Evolutionary conservation across 2,113 vertebrate genomes (phyloP).

Genomic region (Poeciliopsis turrubarensis): DNA sequence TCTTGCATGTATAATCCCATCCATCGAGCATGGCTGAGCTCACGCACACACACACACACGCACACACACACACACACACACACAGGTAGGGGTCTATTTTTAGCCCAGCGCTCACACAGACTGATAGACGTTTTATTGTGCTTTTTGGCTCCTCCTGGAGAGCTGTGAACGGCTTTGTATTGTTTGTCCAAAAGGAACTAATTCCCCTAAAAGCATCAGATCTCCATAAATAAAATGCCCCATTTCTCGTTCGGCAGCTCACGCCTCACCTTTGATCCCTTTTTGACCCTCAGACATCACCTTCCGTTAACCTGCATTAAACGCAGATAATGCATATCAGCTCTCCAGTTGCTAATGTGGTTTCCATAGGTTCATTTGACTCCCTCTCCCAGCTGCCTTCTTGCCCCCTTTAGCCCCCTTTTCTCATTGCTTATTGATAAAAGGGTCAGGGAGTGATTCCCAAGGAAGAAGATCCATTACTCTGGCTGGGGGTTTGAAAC

Average conservation of each 20-base stretch:
- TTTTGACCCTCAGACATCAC: slow-evolving; percentile 20
- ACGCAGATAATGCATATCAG: slow-evolving; percentile 28
- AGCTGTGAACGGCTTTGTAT: slow-evolving; percentile 1
- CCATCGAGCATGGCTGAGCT: slow-evolving; percentile 46
- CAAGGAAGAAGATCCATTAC: slow-evolving; percentile 54
- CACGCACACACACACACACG: slow-evolving; percentile 33
- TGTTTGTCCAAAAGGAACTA: slow-evolving; percentile 22
- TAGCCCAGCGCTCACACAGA: slow-evolving; percentile 33
- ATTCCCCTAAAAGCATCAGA: slow-evolving; percentile 51
- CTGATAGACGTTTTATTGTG: slow-evolving; percentile 29
- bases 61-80: slow-evolving; percentile 42
- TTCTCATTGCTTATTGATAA: slow-evolving; percentile 66
- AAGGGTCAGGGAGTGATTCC: slow-evolving; percentile 44
- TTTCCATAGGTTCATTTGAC: slow-evolving; percentile 59
- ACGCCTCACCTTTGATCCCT: background rate
- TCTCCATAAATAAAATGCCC: slow-evolving; percentile 25
- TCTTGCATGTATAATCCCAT: slow-evolving; percentile 56
- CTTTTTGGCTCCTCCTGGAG: slow-evolving; percentile 9
- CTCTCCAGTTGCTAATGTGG: slow-evolving; percentile 59
- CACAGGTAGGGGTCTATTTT: slow-evolving; percentile 56
- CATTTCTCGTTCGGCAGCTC: slow-evolving; percentile 11
- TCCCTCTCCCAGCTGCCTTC: slow-evolving; percentile 14
- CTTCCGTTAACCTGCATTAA: slow-evolving; percentile 30
- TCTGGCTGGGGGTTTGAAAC: slow-evolving; percentile 47
- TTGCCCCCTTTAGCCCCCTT: slow-evolving; percentile 40